Percentiles rank a stretch among this genome's conserved stretches.
Evolutionary conservation across 2,888 invertebrate species (phyloP).

Genomic region (Ichneumoninae sp.): DNA sequence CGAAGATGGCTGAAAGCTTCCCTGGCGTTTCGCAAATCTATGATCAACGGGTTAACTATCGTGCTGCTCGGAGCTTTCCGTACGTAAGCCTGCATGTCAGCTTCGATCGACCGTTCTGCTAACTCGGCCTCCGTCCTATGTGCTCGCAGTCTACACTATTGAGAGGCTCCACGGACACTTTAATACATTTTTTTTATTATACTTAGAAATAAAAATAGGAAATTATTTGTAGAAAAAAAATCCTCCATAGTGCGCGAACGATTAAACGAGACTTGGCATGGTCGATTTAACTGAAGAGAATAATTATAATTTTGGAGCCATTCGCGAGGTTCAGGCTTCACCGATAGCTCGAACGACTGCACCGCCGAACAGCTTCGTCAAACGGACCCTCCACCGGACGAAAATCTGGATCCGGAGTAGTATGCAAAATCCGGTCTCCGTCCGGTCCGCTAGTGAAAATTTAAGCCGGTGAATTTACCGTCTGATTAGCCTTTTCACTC

Average conservation of each 20-base stretch:
- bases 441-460: not conserved
- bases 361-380: not conserved
- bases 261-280: not conserved
- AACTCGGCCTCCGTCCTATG: not conserved
- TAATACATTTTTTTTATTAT: not conserved
- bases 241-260: not conserved
- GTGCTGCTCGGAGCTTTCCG: constrained; percentile 35
- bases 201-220: not conserved
- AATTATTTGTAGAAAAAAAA: not conserved
- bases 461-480: not conserved
- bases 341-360: not conserved
- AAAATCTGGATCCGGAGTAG: not conserved
- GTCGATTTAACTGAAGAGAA: not conserved
- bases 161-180: not conserved
- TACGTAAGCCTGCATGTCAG: constrained; percentile 50
- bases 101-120: constrained; percentile 46
- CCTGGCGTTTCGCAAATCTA: constrained; percentile 39
- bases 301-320: not conserved
- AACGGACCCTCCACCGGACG: not conserved
- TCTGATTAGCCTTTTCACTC: not conserved
- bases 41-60: constrained; percentile 34
- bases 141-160: not conserved
- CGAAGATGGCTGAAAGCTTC: constrained; percentile 33
- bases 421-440: not conserved
- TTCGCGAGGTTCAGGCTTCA: not conserved